Percentiles rank a stretch among this genome's conserved stretches.
These are phyloP conservation scores for Ariolimax columbianus DNA, from an alignment of 2,888 invertebrate species.

Conservation along the genomic window DNA sequence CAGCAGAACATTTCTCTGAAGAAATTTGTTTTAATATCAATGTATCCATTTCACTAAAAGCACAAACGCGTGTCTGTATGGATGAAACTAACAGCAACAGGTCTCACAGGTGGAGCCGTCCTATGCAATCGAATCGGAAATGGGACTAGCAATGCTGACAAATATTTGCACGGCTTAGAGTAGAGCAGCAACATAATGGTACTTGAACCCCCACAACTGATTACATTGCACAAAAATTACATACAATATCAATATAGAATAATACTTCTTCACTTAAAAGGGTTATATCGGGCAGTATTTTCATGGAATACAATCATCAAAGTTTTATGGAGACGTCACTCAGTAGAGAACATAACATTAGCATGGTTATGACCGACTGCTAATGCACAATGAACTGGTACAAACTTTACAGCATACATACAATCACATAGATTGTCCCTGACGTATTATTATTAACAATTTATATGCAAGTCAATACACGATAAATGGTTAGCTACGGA, in stretches of 20 bases:
- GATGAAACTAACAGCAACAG: too few relatives aligned
- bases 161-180: background rate
- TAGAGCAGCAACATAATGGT: background rate
- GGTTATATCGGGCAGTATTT: constrained; percentile 39
- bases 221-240: background rate
- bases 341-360: background rate
- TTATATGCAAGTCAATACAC: background rate
- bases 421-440: constrained; percentile 19
- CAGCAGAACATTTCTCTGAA: too few relatives aligned
- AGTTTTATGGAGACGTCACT: constrained; percentile 48
- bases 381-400: background rate
- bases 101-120: too few relatives aligned
- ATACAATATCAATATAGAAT: background rate
- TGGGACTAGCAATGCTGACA: too few relatives aligned
- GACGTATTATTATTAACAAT: background rate
- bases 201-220: background rate
- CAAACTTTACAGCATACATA: background rate
- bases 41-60: too few relatives aligned
- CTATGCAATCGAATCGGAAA: too few relatives aligned
- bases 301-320: constrained; percentile 47
- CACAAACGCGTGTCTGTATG: too few relatives aligned
- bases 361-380: background rate
- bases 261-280: background rate
- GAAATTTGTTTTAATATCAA: too few relatives aligned
- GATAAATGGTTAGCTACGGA: background rate